These are phyloP conservation scores for Ommatoiulus sabulosus DNA, from an alignment of 2,888 invertebrate species.

Conservation along the genomic window DNA sequence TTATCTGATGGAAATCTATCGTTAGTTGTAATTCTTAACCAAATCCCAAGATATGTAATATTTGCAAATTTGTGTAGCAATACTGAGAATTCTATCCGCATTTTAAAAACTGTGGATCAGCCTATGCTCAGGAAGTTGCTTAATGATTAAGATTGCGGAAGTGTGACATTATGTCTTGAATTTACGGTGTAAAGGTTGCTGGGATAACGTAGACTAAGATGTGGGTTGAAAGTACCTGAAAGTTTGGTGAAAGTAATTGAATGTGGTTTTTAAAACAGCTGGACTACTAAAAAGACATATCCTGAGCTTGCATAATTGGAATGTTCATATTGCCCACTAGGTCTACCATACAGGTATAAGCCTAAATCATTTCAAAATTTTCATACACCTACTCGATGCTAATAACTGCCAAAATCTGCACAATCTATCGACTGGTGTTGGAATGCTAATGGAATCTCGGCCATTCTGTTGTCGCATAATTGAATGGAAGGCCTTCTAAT, in stretches of 20 bases:
- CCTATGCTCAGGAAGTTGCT: too few species aligned
- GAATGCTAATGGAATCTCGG: not conserved
- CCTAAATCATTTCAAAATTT: not conserved
- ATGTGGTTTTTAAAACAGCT: too few species aligned
- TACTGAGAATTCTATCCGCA: too few species aligned
- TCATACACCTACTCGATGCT: not conserved
- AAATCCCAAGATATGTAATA: too few species aligned
- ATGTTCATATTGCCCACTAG: not conserved
- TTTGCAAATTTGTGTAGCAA: too few species aligned
- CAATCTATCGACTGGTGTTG: not conserved
- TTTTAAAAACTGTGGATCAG: too few species aligned
- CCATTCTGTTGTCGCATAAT: not conserved
- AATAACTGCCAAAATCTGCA: not conserved
- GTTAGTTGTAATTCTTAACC: too few species aligned
- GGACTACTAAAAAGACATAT: not conserved
- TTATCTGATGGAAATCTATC: too few species aligned
- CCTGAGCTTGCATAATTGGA: not conserved
- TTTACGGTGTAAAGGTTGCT: not conserved
- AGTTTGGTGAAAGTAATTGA: too few species aligned
- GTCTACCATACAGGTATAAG: not conserved
- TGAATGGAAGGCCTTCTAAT: not conserved
- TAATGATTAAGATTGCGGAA: not conserved
- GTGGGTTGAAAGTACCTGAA: too few species aligned
- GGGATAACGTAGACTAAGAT: not conserved
- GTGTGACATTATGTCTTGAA: not conserved